These are phyloP conservation scores for Leptinotarsa undecemlineata DNA, from an alignment of 1,140 invertebrate genomes.

Conservation along the genomic window DNA sequence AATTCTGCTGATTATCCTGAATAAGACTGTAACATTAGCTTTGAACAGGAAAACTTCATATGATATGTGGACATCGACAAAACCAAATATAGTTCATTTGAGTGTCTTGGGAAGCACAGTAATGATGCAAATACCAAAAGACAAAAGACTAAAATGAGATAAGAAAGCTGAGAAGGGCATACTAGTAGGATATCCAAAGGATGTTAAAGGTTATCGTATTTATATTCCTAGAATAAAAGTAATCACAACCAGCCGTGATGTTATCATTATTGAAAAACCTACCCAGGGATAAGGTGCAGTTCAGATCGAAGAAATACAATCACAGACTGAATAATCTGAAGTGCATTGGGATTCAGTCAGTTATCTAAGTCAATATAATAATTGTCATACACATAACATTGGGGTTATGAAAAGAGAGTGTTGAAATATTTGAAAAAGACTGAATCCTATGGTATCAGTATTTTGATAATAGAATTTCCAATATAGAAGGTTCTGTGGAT, in stretches of 20 bases:
- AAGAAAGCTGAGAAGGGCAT: conserved; percentile 46
- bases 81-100: not conserved
- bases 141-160: conserved; percentile 47
- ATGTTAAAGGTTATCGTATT: conserved; percentile 50
- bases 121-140: not conserved
- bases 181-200: conserved; percentile 53
- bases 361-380: conserved; percentile 49
- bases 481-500: conserved; percentile 52
- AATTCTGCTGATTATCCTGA: too few relatives aligned
- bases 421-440: conserved; percentile 32
- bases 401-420: conserved; percentile 56
- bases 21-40: too few relatives aligned
- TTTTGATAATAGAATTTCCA: conserved; percentile 5
- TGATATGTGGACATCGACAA: not conserved
- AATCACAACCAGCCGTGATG: not conserved
- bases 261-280: not conserved
- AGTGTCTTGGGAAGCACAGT: not conserved
- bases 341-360: conserved; percentile 31
- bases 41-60: not conserved
- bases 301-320: too few relatives aligned
- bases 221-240: conserved; percentile 28
- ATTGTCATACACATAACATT: conserved; percentile 50
- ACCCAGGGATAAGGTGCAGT: not conserved
- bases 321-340: not conserved
- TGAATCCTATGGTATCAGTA: conserved; percentile 41